Conservation (phyloP, 2,797 vertebrate genomes). For the Poecilia velifera region DNA sequence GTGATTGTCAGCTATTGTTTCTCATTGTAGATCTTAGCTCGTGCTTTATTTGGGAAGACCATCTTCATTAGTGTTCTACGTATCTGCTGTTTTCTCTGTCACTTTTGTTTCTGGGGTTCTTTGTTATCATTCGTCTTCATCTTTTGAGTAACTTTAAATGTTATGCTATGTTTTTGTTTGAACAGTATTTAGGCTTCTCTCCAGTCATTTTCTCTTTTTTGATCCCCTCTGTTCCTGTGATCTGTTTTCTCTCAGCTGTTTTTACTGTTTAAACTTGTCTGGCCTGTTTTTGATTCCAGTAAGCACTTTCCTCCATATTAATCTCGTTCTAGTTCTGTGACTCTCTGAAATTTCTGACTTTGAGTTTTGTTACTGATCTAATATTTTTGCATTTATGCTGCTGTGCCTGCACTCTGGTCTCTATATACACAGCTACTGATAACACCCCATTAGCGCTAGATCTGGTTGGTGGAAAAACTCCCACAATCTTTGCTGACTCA, state of each 20-base stretch:
- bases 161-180: background rate
- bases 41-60: background rate
- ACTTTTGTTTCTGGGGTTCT: background rate
- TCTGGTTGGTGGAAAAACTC: background rate
- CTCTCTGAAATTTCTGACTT: background rate
- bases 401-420: background rate
- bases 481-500: background rate
- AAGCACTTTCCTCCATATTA: background rate
- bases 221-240: background rate
- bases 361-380: background rate
- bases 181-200: background rate
- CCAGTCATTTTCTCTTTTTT: background rate
- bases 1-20: background rate
- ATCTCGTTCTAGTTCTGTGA: background rate
- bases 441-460: background rate
- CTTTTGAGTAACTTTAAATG: background rate
- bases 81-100: background rate
- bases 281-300: background rate
- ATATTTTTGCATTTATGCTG: background rate
- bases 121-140: background rate
- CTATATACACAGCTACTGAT: background rate
- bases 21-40: background rate
- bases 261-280: background rate
- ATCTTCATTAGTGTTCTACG: background rate
- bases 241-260: background rate